Percentiles rank a stretch among this genome's conserved stretches.
Evolutionary conservation across 2,113 vertebrate species (phyloP).

Genomic region (Cyrtonyx montezumae): DNA sequence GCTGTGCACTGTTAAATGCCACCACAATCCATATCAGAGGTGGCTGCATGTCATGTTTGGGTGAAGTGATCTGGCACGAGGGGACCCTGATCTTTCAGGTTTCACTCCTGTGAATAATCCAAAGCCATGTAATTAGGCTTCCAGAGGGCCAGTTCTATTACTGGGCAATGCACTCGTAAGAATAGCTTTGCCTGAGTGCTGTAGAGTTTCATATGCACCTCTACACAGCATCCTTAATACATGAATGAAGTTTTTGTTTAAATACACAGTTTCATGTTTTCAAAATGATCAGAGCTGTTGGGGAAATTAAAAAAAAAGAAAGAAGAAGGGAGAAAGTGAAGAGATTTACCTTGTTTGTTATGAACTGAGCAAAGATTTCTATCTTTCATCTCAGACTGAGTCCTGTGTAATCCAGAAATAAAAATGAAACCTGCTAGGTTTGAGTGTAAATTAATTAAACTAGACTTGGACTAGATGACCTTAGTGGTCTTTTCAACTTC

Average conservation of each 20-base stretch:
- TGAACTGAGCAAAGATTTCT: not conserved
- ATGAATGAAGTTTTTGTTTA: not conserved
- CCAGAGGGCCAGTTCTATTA: not conserved
- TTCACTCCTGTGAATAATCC: constrained; percentile 1
- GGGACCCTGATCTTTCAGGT: not conserved
- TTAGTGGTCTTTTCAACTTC: too few species aligned
- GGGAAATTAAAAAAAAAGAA: accelerated
- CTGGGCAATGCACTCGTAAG: not conserved
- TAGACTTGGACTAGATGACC: too few species aligned
- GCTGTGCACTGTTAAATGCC: not conserved
- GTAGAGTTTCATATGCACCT: not conserved
- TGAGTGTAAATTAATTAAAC: not conserved
- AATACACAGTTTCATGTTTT: not conserved
- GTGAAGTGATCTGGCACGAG: not conserved
- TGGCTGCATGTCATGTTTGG: not conserved
- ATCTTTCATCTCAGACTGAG: not conserved
- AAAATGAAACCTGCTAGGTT: not conserved
- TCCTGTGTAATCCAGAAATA: not conserved
- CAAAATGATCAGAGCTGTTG: not conserved
- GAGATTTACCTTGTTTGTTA: not conserved
- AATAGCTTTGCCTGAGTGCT: accelerated
- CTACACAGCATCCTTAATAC: not conserved
- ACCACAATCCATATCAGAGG: not conserved
- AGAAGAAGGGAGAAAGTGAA: not conserved
- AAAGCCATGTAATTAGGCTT: not conserved